A percentile compares a stretch with the other conserved stretches of the same genome.
phyloP scores from a whole-genome alignment of 2,888 invertebrate genomes.

The Sinhomidia bicolor region DNA sequence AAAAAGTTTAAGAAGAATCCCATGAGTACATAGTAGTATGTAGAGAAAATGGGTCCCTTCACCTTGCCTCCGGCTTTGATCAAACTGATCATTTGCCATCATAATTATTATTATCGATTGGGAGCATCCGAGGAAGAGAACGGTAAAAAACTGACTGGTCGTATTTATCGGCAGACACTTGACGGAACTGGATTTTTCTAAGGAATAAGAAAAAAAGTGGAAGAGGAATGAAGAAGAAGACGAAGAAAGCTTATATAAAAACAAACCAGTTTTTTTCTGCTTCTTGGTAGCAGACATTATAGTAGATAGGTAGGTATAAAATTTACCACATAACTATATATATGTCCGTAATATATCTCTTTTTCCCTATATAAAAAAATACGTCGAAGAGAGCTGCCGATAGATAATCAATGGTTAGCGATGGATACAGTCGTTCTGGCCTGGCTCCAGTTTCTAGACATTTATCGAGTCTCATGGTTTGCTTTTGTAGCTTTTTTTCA shows the following conservation, averaged over 20 bases:
- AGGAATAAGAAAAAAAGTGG: slow-evolving; percentile 21
- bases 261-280: slow-evolving; percentile 28
- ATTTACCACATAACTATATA: too few species aligned
- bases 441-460: slow-evolving; percentile 71
- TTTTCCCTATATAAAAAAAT: not conserved
- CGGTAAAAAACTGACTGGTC: slow-evolving; percentile 51
- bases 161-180: slow-evolving; percentile 30
- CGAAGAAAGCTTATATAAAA: slow-evolving; percentile 41
- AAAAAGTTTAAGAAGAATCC: slow-evolving; percentile 11
- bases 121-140: slow-evolving; percentile 50
- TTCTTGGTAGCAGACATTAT: slow-evolving; percentile 2
- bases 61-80: slow-evolving; percentile 65
- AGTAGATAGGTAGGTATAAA: too few species aligned
- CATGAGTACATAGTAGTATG: too few species aligned
- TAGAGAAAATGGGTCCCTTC: slow-evolving; percentile 62
- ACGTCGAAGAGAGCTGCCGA: slow-evolving; percentile 63
- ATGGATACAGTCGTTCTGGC: slow-evolving; percentile 50
- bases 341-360: not conserved
- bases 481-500: not conserved
- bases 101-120: slow-evolving; percentile 69
- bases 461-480: slow-evolving; percentile 46
- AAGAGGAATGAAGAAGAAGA: not conserved
- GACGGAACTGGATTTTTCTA: slow-evolving; percentile 50
- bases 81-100: slow-evolving; percentile 66
- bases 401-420: slow-evolving; percentile 63